Evolutionary conservation across 2,888 invertebrate genomes (phyloP), one percentile per base, ranked within the genome.

Genomic region (Trachelus troglodyta): DNA sequence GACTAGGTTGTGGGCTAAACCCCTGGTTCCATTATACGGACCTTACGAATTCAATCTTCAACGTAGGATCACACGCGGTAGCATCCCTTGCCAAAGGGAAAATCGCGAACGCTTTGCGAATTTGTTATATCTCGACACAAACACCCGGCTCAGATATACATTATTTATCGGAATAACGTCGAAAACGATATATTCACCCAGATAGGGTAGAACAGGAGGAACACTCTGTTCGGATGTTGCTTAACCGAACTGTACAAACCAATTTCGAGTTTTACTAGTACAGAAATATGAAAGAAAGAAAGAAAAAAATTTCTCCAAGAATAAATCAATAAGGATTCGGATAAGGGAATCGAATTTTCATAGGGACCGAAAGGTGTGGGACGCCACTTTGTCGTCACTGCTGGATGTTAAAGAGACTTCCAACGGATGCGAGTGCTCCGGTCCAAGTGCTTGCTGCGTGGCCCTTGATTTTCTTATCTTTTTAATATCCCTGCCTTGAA

Each of bases 401-500:
- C 56, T 40, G 15, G 40, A 40, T 1, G 15, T 40, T 15, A 6
- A 37, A 37, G 37, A 37, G 15, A 40, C 40, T 23, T 23, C 23
- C 56, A 56, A 56, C 23, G 56, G 56, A 56, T 56, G 40, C 4
- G 37, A 40, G 4, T 40, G 40, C 23, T 56, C 23, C 56, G 56
- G 56, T 56, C 56, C 56, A 56, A 56, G 56, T 56, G 56, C 23
- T 23, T 23, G 23, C 56, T 9, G 56, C 56, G 23, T 23, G 56
- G 56, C 56, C 56, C 56, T 56, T 56, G 56, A 23, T 56, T 56
- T 56, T 56, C 31, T 71, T 71, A 71, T 71, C 71, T 71, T 31
- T 12, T 71, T 71, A 71, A 71, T 71, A 71, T 71, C 15, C 82
- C 79, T 77, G 77, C 68, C 81, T 76, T 76, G 83, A 85, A 86